These are phyloP conservation scores for Agraylea sexmaculata DNA, from an alignment of 1,140 invertebrate species.

Conservation along the genomic window DNA sequence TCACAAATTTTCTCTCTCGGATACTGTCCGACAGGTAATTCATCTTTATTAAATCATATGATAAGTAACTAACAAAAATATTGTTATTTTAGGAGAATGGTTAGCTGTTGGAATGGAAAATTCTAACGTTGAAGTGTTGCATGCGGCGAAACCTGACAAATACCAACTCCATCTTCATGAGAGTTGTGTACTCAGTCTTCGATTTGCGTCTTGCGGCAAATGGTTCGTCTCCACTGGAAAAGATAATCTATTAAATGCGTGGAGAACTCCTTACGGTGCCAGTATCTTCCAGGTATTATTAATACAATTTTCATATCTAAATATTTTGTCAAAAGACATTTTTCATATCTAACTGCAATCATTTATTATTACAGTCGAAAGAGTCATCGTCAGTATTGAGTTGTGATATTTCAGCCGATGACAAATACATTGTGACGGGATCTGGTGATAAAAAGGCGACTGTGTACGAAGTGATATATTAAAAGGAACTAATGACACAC, in stretches of 20 bases:
- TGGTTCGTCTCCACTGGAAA: constrained; percentile 99
- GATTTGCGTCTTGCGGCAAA: constrained; percentile 94
- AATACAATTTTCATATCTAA: background rate
- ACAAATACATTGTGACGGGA: constrained; percentile 98
- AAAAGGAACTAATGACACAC: constrained; percentile 22
- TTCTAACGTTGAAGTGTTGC: constrained; percentile 91
- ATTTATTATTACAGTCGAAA: constrained; percentile 73
- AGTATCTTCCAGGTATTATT: constrained; percentile 95
- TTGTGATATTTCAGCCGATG: constrained; percentile 97
- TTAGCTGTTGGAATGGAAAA: constrained; percentile 98
- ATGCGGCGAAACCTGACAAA: constrained; percentile 90
- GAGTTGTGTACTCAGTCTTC: constrained; percentile 93
- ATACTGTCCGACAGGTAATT: constrained; percentile 20
- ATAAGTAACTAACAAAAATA: no score
- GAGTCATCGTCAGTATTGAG: constrained; percentile 97
- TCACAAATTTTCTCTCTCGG: constrained; percentile 71
- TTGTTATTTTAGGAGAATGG: constrained; percentile 63
- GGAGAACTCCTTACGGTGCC: constrained; percentile 96
- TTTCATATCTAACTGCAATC: background rate
- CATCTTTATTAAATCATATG: background rate
- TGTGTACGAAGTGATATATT: constrained; percentile 96
- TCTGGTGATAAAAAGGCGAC: constrained; percentile 99
- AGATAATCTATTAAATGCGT: constrained; percentile 95
- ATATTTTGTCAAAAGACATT: background rate
- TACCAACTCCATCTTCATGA: constrained; percentile 97